Percentiles rank a stretch among this genome's conserved stretches.
Conservation (phyloP, 1,140 invertebrate species). For the Scaptodrosophila lebanonensis region DNA sequence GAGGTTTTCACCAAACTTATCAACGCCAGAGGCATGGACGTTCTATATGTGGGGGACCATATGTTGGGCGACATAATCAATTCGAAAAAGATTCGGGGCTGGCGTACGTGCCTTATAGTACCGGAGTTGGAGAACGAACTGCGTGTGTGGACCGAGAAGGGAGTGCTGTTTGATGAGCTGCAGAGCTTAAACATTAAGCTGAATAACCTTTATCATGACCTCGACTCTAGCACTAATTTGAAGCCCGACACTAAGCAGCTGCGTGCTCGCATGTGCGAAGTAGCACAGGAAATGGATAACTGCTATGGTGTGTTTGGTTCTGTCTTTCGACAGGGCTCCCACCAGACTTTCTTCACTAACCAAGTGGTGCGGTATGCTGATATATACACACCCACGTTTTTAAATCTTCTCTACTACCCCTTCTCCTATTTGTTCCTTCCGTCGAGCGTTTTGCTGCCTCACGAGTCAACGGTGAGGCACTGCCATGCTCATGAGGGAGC, state of each 20-base stretch:
- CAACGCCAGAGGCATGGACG: slow-evolving; percentile 97
- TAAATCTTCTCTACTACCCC: slow-evolving; percentile 99
- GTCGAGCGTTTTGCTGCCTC: slow-evolving; percentile 96
- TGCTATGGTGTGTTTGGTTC: slow-evolving; percentile 98
- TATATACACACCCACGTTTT: slow-evolving; percentile 95
- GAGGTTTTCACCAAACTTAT: slow-evolving; percentile 98
- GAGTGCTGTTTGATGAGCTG: slow-evolving; percentile 93
- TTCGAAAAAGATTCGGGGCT: slow-evolving; percentile 98
- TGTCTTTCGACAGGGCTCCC: slow-evolving; percentile 94
- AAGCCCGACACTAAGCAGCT: slow-evolving; percentile 96
- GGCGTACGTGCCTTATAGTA: slow-evolving; percentile 98
- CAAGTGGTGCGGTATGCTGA: slow-evolving; percentile 98
- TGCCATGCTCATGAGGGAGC: slow-evolving; percentile 88
- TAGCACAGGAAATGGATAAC: slow-evolving; percentile 99
- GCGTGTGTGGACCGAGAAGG: slow-evolving; percentile 98
- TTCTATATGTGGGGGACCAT: slow-evolving; percentile 99
- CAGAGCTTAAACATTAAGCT: slow-evolving; percentile 93
- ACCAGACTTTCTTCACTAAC: slow-evolving; percentile 98
- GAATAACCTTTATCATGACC: slow-evolving; percentile 89
- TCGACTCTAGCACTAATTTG: slow-evolving; percentile 95
- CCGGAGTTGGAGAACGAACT: slow-evolving; percentile 97
- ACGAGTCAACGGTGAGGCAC: slow-evolving; percentile 98
- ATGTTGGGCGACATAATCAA: slow-evolving; percentile 99
- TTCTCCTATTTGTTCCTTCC: slow-evolving; percentile 98
- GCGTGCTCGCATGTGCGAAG: slow-evolving; percentile 90